Evolutionary conservation across 2,888 invertebrate genomes (phyloP), one percentile per base, ranked within the genome.

Genomic region (Automeris io): DNA sequence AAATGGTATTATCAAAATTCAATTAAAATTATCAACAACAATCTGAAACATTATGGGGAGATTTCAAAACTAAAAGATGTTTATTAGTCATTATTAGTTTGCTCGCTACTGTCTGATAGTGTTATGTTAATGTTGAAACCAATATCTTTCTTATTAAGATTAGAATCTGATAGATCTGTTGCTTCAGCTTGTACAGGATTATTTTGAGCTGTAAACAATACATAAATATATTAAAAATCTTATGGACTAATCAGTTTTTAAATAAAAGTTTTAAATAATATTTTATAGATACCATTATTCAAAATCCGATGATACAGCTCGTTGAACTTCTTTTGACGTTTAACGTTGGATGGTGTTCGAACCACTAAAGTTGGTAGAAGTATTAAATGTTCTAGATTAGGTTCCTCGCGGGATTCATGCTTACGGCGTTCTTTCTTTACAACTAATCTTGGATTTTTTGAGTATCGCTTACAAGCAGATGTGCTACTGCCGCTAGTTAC

Each of bases 281-380:
- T n/a, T n/a, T n/a, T n/a, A 29, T 41, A 43, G 55, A 31, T 47
- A 81, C 81, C 69, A 40, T 65, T 69, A 43, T 67, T 69, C 19
- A 73, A 41, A 43, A 86, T 81, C 29, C 76, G 73, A 49, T 82
- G 83, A 46, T 86, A 86, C 5, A 86, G 53, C 54, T 81, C 81
- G 46, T 79, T 82, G 37, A 85, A 86, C 49, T 79, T 82, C 49
- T 77, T 85, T 42, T 85, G 83, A 1, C 85, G 66, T 42, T 72
- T 77, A 45, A 86, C 61, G 51, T 83, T 85, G 8, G 86, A 83
- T 9, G 83, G 78, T 3, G 86, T 80, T 9, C 80, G 71, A 2
- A 82, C 72, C 1, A 85, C 85, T 33, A 85, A 56, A 5, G 86
- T 83, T 3, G 85, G 85, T 21, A 86, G 51, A 16, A 86, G 45